Evolutionary conservation across 2,888 invertebrate species (phyloP).

Genomic region (Xylota segnis): DNA sequence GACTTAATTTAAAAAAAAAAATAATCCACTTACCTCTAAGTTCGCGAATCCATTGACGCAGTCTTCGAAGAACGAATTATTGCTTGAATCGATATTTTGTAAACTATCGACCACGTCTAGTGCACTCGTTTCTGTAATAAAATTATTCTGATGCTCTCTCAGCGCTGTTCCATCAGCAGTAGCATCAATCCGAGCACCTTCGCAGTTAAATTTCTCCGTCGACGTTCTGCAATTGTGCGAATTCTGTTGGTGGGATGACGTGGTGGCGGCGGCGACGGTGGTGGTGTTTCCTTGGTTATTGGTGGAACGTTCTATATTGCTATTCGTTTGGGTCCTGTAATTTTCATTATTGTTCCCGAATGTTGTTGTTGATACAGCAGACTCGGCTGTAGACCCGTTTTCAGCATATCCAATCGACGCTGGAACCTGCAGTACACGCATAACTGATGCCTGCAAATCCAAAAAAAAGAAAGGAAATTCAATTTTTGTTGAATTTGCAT

Average conservation of each 20-base stretch:
- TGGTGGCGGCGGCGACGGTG: constrained; percentile 29
- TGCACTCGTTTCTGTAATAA: constrained; percentile 46
- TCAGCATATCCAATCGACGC: constrained; percentile 73
- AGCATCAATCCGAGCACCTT: constrained; percentile 29
- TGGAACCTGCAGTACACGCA: constrained; percentile 71
- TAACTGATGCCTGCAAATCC: constrained; percentile 63
- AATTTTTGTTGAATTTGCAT: constrained; percentile 60
- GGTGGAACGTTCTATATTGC: constrained; percentile 55
- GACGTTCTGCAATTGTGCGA: constrained; percentile 61
- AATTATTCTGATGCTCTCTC: constrained; percentile 66
- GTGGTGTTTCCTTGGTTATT: neutral
- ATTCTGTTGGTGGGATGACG: constrained; percentile 68
- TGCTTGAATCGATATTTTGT: constrained; percentile 63
- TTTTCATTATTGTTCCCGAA: constrained; percentile 73
- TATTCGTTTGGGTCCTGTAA: constrained; percentile 58
- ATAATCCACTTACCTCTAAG: constrained; percentile 65
- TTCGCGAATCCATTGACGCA: constrained; percentile 71
- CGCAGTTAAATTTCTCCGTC: constrained; percentile 56
- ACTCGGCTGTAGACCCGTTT: constrained; percentile 38
- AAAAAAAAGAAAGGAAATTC: constrained; percentile 13
- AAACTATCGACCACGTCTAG: constrained; percentile 55
- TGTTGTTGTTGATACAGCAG: constrained; percentile 30
- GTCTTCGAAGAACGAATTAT: constrained; percentile 74
- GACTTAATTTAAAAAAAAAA: too few relatives aligned
- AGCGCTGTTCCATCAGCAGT: constrained; percentile 41